phyloP scores from a whole-genome alignment of 2,888 invertebrate species.

The Aphidius colemani region DNA sequence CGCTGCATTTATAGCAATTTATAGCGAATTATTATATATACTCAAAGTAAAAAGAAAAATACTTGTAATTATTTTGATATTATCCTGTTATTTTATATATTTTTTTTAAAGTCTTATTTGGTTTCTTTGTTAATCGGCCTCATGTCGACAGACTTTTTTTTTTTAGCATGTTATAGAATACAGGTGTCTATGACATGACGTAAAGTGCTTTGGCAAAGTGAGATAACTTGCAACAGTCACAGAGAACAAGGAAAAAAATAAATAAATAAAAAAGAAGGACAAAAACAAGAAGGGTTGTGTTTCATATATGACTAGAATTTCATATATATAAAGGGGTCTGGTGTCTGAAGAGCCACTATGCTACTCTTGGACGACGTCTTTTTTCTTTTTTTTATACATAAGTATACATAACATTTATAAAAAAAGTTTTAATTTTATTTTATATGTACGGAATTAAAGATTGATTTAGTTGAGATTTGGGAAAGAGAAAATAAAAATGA shows the following conservation, averaged over 20 bases:
- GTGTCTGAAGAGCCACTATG: conserved; percentile 52
- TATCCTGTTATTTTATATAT: neutral
- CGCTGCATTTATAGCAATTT: no score
- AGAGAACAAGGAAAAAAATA: conserved; percentile 17
- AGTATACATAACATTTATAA: neutral
- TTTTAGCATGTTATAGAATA: conserved; percentile 10
- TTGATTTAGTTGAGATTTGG: no score
- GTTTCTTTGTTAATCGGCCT: conserved; percentile 18
- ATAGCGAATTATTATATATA: no score
- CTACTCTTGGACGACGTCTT: conserved; percentile 23
- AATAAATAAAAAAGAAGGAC: conserved; percentile 2
- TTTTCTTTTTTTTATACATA: conserved; percentile 19
- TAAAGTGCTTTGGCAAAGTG: conserved; percentile 47
- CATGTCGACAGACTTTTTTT: conserved; percentile 19
- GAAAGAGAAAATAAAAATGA: no score
- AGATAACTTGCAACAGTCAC: conserved; percentile 8
- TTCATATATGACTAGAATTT: conserved; percentile 49
- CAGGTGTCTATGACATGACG: conserved; percentile 51
- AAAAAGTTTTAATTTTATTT: no score
- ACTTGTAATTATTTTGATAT: no score
- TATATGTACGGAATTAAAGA: no score
- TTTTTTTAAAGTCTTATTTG: conserved; percentile 15
- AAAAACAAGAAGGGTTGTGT: conserved; percentile 21
- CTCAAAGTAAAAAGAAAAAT: no score
- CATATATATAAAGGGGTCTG: conserved; percentile 48